Conservation (phyloP, 35 echinoderm and acorn worm genomes). For the Eucidaris tribuloides region DNA sequence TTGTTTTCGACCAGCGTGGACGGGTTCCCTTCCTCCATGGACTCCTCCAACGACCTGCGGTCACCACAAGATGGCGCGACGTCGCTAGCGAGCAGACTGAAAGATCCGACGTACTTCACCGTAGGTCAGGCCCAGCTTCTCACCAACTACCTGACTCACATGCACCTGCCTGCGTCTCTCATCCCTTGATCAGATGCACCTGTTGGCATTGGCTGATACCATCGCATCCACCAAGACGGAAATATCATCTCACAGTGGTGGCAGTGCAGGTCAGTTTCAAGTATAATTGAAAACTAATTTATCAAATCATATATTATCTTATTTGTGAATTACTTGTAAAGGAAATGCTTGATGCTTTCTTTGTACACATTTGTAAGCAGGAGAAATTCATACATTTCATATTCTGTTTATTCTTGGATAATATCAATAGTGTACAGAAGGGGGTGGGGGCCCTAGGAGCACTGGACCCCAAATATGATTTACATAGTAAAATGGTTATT, state of each 20-base stretch:
- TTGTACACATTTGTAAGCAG: no score
- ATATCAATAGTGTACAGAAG: no score
- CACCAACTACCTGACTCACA: conserved; percentile 91
- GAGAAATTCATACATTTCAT: no score
- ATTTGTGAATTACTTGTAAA: no score
- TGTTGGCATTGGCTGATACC: conserved; percentile 91
- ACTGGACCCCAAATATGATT: no score
- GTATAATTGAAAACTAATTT: background rate
- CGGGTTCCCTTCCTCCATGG: conserved; percentile 36
- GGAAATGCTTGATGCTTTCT: no score
- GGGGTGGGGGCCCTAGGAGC: no score
- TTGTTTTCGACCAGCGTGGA: conserved; percentile 76
- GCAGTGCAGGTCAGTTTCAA: conserved; percentile 50
- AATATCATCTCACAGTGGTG: conserved; percentile 65
- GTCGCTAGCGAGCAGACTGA: conserved; percentile 54
- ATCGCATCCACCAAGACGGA: conserved; percentile 94
- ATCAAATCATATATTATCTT: no score
- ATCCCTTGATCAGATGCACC: conserved; percentile 94
- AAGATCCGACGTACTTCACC: conserved; percentile 83
- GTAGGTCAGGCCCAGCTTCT: conserved; percentile 76
- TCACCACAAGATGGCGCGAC: conserved; percentile 25
- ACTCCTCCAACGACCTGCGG: conserved; percentile 32
- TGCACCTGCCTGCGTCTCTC: conserved; percentile 88
- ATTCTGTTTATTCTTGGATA: no score
- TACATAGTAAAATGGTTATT: no score